A percentile compares a stretch with the other conserved stretches of the same genome.
phyloP scores from a whole-genome alignment of 2,888 invertebrate species.

The Mimas tiliae region DNA sequence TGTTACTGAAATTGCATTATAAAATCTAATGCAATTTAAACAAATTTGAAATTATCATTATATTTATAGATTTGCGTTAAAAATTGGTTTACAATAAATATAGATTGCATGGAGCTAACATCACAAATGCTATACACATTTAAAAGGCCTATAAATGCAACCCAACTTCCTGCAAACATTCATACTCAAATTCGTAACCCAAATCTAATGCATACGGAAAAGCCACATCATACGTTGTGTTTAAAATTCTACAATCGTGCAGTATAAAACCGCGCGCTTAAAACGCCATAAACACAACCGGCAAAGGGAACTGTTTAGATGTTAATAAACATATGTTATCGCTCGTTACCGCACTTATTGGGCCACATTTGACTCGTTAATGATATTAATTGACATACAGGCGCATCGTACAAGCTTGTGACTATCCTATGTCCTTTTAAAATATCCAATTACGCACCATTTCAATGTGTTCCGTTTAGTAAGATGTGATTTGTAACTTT shows the following conservation, averaged over 20 bases:
- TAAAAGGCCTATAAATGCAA: conserved; percentile 1
- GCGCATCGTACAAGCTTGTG: conserved; percentile 34
- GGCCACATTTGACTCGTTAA: conserved; percentile 62
- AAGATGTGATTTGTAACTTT: conserved; percentile 20
- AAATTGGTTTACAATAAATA: too few species aligned
- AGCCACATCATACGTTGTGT: conserved; percentile 17
- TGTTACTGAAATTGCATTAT: too few species aligned
- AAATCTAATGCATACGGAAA: conserved; percentile 2
- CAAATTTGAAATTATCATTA: too few species aligned
- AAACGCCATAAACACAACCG: conserved; percentile 59
- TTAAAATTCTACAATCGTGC: conserved; percentile 16
- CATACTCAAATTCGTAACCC: conserved; percentile 11
- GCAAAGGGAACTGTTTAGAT: conserved; percentile 45
- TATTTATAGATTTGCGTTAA: too few species aligned
- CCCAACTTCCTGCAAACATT: conserved; percentile 4
- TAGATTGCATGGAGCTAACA: neutral
- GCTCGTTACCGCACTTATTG: conserved; percentile 45
- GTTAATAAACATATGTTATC: conserved; percentile 62
- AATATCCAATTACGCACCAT: conserved; percentile 59
- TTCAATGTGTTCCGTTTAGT: conserved; percentile 4
- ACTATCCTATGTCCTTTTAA: conserved; percentile 52
- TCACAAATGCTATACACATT: neutral
- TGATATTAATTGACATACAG: conserved; percentile 72
- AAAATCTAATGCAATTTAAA: too few species aligned
- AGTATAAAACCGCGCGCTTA: conserved; percentile 41